Conservation (phyloP, 2,888 invertebrate species). For the Drosophila gaucha region DNA sequence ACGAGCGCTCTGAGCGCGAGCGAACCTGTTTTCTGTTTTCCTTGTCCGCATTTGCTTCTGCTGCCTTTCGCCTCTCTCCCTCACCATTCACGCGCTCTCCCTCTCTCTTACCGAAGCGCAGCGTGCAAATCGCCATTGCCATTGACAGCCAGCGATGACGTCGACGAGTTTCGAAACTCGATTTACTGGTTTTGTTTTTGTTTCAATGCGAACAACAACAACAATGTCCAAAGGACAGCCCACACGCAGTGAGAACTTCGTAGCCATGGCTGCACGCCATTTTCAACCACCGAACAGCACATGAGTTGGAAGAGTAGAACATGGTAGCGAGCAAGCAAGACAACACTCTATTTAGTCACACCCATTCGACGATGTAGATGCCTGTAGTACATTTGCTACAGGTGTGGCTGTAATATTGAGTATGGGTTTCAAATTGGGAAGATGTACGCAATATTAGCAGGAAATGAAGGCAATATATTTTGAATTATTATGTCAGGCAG, state of each 20-base stretch:
- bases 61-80: conserved; percentile 29
- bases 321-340: conserved; percentile 35
- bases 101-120: conserved; percentile 27
- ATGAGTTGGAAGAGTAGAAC: conserved; percentile 27
- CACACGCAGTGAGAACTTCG: conserved; percentile 64
- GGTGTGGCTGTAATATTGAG: conserved; percentile 30
- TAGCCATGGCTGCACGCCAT: conserved; percentile 72
- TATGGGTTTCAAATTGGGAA: not conserved
- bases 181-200: conserved; percentile 65
- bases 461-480: not conserved
- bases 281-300: conserved; percentile 63
- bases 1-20: conserved; percentile 67
- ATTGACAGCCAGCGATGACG: conserved; percentile 61
- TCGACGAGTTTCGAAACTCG: conserved; percentile 62
- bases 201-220: conserved; percentile 34
- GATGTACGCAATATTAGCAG: no score
- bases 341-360: conserved; percentile 45
- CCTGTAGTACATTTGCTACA: conserved; percentile 35
- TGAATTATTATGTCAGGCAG: not conserved
- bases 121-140: conserved; percentile 69
- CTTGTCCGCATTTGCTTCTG: conserved; percentile 26
- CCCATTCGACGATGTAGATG: conserved; percentile 46
- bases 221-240: conserved; percentile 66
- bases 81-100: conserved; percentile 28
- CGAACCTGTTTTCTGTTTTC: conserved; percentile 76